phyloP scores from a whole-genome alignment of 37 sponge, comb jelly and placozoan genomes.

The Ianthella basta region DNA sequence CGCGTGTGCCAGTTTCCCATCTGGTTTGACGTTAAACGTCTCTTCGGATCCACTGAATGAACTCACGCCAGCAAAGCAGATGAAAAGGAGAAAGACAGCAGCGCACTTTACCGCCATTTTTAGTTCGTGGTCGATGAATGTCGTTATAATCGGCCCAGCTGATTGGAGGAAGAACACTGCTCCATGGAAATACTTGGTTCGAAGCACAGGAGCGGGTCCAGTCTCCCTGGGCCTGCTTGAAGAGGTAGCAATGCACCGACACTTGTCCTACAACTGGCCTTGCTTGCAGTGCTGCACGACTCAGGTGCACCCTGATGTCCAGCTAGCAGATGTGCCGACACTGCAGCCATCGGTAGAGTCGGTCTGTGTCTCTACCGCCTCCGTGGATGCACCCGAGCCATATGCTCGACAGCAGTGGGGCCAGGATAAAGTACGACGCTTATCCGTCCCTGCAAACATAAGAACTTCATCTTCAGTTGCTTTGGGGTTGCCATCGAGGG shows the following conservation, averaged over 20 bases:
- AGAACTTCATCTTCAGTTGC: not conserved
- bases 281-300: too few species aligned
- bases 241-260: too few species aligned
- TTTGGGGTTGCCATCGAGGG: not conserved
- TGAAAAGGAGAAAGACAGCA: not conserved
- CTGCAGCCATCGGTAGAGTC: not conserved
- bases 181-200: too few species aligned
- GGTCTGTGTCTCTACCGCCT: not conserved
- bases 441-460: not conserved
- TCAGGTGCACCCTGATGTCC: too few species aligned
- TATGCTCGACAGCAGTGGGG: not conserved
- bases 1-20: slow-evolving; percentile 56
- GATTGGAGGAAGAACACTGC: too few species aligned
- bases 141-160: too few species aligned
- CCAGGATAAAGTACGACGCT: not conserved
- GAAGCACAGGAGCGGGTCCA: too few species aligned
- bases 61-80: not conserved
- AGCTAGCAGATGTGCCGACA: too few species aligned
- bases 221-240: too few species aligned
- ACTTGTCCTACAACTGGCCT: too few species aligned
- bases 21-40: slow-evolving; percentile 66
- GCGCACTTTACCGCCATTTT: too few species aligned
- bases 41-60: slow-evolving; percentile 12
- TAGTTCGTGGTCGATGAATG: too few species aligned
- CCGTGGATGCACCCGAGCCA: slow-evolving; percentile 27